Base-by-base conservation (phyloP, 2,888 invertebrate species). In the Ceriagrion tenellum region DNA sequence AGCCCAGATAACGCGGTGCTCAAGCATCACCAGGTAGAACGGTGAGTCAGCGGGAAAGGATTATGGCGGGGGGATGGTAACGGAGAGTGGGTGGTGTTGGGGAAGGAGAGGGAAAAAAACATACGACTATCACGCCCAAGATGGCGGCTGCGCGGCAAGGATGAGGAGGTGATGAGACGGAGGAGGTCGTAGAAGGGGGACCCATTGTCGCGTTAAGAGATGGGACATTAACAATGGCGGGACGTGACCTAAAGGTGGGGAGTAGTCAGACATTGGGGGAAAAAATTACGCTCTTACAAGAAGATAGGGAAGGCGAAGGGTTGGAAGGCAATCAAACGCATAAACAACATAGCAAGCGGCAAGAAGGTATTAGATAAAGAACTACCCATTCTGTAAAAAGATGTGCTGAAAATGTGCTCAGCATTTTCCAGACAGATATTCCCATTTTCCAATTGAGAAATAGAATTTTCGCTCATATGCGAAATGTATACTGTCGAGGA, bases 111-210 rank as follows among this genome's bases (percentile, higher is more conserved):
- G 81, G 81, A 81, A 26, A 26, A 69, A 69, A 81, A 81, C 81
- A 81, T 35, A 35, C 81, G 81, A 81, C 35, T 18, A 81, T 81
- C 81, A 81, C 81, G 81, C 81, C 81, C 81, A 81, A 81, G 81
- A 81, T 81, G 81, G 81, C 30, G 81, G 35, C 81, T 35, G 30
- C 30, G 35, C 35, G 81, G 81, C 81, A n/a, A 81, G 59, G 59
- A 59, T 59, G 59, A 59, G 26, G 30, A 81, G 81, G 81, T 18
- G 35, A 35, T 81, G 81, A 35, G 35, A 35, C 35, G 81, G 35
- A 6, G 18, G 59, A 1, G 4, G 59, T 20, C 16, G 59, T 1
- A n/a, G 26, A 69, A 35, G 81, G 35, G 81, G 69, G n/a, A 69
- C 8, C 81, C 81, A 81, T 81, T 81, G 81, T 81, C 81, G 81